Evolutionary conservation across 2,797 vertebrate genomes (phyloP), one percentile per base, ranked within the genome.

Genomic region (Acanthurus lineatus): DNA sequence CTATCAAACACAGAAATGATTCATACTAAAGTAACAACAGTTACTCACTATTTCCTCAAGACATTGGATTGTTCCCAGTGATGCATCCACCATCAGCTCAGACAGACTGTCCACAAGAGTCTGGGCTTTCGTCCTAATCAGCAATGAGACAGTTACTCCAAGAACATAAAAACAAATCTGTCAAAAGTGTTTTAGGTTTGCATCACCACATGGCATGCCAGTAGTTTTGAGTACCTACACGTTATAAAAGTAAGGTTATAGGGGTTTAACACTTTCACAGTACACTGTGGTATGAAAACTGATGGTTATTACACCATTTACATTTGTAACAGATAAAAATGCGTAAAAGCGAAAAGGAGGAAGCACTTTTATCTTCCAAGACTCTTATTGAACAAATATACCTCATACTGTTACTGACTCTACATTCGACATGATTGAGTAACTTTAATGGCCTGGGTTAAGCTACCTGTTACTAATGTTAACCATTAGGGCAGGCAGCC

Each of bases 41-140:
- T 48, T 49, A 96, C 97, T 97, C 88, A 99, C 98, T 83, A 99
- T 98, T 95, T 99, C 97, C 85, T 97, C 98, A 56, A 99, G 96
- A 93, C 97, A 99, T 75, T 97, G 96, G 87, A 98, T 93, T 0
- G 95, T 97, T 86, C 95, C 97, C 65, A 97, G 85, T 0, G 97
- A 97, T 0, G 97, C 96, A 77, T 99, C 96, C 28, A 97, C 92
- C 92, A 99, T 95, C 82, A 99, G 92, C 77, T 97, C 94, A 40
- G 95, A 98, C 40, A 99, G 94, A 88, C 94, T 98, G 58, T 95
- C 95, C 81, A 99, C 95, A 69, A 99, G 94, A 83, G 83, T 87
- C 83, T 97, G 96, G 40, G 97, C 96, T 86, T 95, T 97, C 63
- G 88, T 90, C 94, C 98, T 99, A 84, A 68, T 56, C 11, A 60